phyloP scores from a whole-genome alignment of 2,797 vertebrate species.

The Octomys mimax region DNA sequence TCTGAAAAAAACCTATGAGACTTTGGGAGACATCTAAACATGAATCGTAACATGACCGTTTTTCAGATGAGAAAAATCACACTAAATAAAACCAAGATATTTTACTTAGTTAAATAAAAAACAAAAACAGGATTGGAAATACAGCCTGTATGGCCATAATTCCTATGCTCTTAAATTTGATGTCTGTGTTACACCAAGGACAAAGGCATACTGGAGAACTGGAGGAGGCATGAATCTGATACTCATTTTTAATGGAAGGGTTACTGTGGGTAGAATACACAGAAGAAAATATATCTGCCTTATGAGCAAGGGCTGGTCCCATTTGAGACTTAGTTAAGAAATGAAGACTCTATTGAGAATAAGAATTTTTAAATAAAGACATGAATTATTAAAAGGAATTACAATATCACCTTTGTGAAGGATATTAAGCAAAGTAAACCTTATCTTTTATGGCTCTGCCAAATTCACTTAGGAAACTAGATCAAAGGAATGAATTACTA shows the following conservation, averaged over 20 bases:
- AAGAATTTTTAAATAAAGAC: slow-evolving; percentile 44
- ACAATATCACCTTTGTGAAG: slow-evolving; percentile 32
- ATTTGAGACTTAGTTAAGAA: slow-evolving; percentile 25
- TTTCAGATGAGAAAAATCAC: slow-evolving; percentile 38
- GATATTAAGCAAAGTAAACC: neutral
- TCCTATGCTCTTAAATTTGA: neutral
- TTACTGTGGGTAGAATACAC: slow-evolving; percentile 14
- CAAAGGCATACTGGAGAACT: neutral
- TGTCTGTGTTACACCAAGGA: neutral
- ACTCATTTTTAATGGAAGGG: neutral
- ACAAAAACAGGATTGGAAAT: neutral
- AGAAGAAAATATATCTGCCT: slow-evolving; percentile 10
- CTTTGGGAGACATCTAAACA: neutral
- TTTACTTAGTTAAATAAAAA: neutral
- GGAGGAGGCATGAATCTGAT: neutral
- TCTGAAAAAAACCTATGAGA: neutral
- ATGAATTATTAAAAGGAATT: slow-evolving; percentile 35
- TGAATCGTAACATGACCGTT: neutral
- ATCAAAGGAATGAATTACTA: slow-evolving; percentile 37
- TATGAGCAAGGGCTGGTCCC: neutral
- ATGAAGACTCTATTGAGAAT: slow-evolving; percentile 39
- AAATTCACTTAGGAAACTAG: slow-evolving; percentile 45
- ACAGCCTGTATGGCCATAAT: neutral
- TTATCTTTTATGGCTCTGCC: slow-evolving; percentile 30
- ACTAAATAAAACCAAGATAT: neutral